Conservation (phyloP, 1,140 invertebrate genomes). For the Amyelois transitella region DNA sequence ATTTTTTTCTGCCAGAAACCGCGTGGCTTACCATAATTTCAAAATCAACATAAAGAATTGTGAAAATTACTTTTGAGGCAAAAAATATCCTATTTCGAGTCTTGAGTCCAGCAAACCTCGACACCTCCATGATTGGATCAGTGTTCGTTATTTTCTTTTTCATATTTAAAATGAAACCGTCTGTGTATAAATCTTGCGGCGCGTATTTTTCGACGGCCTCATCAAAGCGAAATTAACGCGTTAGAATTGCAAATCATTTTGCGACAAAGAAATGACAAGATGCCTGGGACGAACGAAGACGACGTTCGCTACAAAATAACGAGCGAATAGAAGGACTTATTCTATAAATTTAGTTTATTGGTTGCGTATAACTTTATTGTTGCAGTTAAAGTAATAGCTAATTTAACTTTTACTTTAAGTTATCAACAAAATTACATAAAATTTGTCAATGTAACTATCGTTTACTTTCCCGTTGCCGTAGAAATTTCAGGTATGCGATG, state of each 20-base stretch:
- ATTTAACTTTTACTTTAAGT: too few relatives aligned
- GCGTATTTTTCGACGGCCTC: constrained; percentile 62
- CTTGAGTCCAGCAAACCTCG: not conserved
- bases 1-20: too few relatives aligned
- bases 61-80: not conserved
- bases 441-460: too few relatives aligned
- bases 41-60: not conserved
- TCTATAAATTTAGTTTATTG: too few relatives aligned
- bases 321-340: not conserved
- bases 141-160: not conserved
- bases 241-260: constrained; percentile 68
- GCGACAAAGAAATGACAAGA: constrained; percentile 60
- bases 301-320: not conserved
- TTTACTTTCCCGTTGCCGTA: too few relatives aligned
- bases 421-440: too few relatives aligned
- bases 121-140: not conserved
- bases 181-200: constrained; percentile 12
- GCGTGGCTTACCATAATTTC: too few relatives aligned
- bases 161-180: not conserved
- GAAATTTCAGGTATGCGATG: too few relatives aligned
- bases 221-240: constrained; percentile 70
- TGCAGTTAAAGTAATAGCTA: too few relatives aligned
- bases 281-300: constrained; percentile 15
- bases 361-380: too few relatives aligned
- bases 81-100: not conserved